These are phyloP conservation scores for Lutraria rhynchaena DNA, from an alignment of 1,140 invertebrate species.

Conservation along the genomic window DNA sequence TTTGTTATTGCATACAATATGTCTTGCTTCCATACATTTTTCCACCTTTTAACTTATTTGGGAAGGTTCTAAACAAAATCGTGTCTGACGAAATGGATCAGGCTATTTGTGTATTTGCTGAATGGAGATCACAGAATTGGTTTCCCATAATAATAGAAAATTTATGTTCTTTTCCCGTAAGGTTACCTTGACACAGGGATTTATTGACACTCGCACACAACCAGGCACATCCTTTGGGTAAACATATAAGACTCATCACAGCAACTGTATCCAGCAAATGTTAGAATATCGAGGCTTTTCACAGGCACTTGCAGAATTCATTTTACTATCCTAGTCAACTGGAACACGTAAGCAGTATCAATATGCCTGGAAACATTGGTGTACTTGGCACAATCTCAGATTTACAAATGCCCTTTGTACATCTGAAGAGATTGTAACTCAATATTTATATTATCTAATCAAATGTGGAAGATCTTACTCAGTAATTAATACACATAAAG, in stretches of 20 bases:
- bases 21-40: slow-evolving; percentile 50
- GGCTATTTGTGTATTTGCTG: slow-evolving; percentile 34
- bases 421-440: slow-evolving; percentile 1
- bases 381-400: slow-evolving; percentile 17
- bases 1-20: slow-evolving; percentile 62
- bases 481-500: slow-evolving; percentile 52
- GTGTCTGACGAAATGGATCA: slow-evolving; percentile 45
- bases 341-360: slow-evolving; percentile 33
- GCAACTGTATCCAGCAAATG: slow-evolving; percentile 45
- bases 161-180: slow-evolving; percentile 49
- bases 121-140: slow-evolving; percentile 48
- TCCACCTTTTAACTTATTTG: slow-evolving; percentile 58
- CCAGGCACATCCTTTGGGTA: slow-evolving; percentile 32
- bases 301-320: slow-evolving; percentile 17
- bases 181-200: slow-evolving; percentile 36
- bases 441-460: slow-evolving; percentile 41
- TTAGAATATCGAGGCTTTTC: slow-evolving; percentile 51
- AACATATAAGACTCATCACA: slow-evolving; percentile 29
- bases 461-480: slow-evolving; percentile 33
- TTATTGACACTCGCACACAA: slow-evolving; percentile 36
- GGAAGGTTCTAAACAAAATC: slow-evolving; percentile 54
- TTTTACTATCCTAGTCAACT: slow-evolving; percentile 15
- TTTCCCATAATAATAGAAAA: slow-evolving; percentile 28
- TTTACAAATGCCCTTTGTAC: slow-evolving; percentile 3
- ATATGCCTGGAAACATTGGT: slow-evolving; percentile 20